Evolutionary conservation across 92 coral and sea anemone species (phyloP).

Genomic region (Palythoa heliodiscus): DNA sequence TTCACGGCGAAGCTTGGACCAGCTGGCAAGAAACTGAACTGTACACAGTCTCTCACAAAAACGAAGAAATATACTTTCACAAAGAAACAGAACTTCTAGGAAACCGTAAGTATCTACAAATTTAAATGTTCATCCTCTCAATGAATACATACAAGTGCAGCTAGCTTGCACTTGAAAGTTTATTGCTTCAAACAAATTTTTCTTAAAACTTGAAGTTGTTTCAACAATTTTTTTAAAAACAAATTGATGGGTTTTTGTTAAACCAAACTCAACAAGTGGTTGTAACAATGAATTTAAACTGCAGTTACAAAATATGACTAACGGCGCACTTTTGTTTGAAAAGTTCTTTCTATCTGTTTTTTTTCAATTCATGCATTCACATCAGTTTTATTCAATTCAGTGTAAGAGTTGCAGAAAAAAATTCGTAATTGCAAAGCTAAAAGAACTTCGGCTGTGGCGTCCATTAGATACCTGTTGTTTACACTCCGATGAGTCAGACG

Average conservation of each 20-base stretch:
- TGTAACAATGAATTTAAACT: neutral
- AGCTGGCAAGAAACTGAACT: conserved; percentile 80
- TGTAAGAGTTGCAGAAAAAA: neutral
- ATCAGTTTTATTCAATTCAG: neutral
- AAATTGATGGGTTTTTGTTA: neutral
- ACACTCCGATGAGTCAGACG: conserved; percentile 2
- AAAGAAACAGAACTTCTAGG: conserved; percentile 75
- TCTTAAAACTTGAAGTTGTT: neutral
- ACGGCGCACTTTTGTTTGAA: neutral
- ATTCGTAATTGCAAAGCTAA: too few species aligned
- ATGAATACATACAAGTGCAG: too few species aligned
- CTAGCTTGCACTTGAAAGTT: neutral
- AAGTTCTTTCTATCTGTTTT: neutral
- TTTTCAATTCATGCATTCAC: too few species aligned
- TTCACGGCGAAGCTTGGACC: conserved; percentile 85
- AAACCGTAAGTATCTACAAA: conserved; percentile 63
- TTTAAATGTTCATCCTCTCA: neutral
- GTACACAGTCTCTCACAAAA: conserved; percentile 78
- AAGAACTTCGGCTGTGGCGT: neutral
- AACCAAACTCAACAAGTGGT: neutral
- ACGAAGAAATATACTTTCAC: conserved; percentile 81
- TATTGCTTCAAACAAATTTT: neutral
- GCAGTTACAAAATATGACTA: neutral
- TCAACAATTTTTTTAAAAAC: neutral
- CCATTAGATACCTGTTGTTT: conserved; percentile 12